phyloP scores from a whole-genome alignment of 2,113 vertebrate genomes.

The Chiloscyllium plagiosum region DNA sequence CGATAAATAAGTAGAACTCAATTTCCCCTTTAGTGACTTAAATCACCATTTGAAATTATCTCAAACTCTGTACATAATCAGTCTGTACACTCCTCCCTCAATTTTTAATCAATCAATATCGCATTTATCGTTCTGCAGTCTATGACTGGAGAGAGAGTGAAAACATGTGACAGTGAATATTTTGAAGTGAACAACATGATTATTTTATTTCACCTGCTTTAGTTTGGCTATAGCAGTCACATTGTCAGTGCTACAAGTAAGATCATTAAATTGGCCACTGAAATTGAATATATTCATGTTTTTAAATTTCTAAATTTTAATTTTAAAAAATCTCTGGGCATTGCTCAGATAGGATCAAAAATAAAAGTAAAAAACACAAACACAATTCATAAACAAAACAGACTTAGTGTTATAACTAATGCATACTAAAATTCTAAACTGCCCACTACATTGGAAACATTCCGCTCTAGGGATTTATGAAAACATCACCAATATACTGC shows the following conservation, averaged over 20 bases:
- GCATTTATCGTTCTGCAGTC: neutral
- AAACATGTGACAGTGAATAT: neutral
- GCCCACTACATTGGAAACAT: neutral
- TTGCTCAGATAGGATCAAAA: neutral
- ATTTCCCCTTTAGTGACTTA: neutral
- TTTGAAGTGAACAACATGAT: neutral
- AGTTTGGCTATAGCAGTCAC: neutral
- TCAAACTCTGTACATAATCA: neutral
- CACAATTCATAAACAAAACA: neutral
- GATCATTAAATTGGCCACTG: neutral
- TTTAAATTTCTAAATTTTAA: neutral
- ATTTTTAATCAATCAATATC: neutral
- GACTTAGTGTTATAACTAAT: neutral
- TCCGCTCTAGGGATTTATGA: neutral
- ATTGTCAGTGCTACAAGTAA: neutral
- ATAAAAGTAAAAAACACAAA: neutral
- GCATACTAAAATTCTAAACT: neutral
- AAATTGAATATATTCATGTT: neutral
- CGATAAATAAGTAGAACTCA: neutral
- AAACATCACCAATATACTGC: neutral
- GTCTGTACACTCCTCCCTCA: neutral
- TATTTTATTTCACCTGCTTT: neutral
- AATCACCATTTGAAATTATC: neutral
- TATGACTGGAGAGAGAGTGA: neutral
- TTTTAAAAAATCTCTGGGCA: neutral